Conservation (phyloP, 2,888 invertebrate species). For the Drosophila eohydei region DNA sequence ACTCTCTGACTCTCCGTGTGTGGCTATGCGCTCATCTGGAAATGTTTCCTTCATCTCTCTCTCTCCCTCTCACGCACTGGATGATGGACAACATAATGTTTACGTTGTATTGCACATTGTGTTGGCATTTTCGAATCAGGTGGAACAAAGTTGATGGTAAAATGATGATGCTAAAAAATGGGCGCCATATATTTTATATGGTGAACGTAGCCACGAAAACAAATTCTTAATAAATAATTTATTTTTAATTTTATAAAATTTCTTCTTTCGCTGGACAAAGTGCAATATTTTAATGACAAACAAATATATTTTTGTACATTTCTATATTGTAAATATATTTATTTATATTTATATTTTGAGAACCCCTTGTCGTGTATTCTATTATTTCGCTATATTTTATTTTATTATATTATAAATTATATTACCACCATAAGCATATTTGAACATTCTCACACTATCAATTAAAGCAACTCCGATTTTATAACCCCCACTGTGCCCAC, state of each 20-base stretch:
- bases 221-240: background rate
- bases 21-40: slow-evolving; percentile 29
- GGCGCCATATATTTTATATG: no score
- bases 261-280: background rate
- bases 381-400: background rate
- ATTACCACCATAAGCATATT: background rate
- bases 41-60: slow-evolving; percentile 17
- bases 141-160: background rate
- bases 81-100: slow-evolving; percentile 62
- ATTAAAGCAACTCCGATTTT: slow-evolving; percentile 1
- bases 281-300: background rate
- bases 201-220: background rate
- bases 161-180: background rate
- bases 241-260: background rate
- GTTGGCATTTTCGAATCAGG: slow-evolving; percentile 19
- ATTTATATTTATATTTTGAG: background rate
- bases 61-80: slow-evolving; percentile 5
- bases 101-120: slow-evolving; percentile 73
- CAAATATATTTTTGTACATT: no score
- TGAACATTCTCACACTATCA: background rate
- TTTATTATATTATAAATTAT: no score
- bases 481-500: slow-evolving; percentile 4
- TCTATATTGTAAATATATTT: background rate
- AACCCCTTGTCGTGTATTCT: background rate
- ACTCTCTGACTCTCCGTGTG: background rate